Base-by-base conservation (phyloP, 2,888 invertebrate species). In the Apodemia mormo region DNA sequence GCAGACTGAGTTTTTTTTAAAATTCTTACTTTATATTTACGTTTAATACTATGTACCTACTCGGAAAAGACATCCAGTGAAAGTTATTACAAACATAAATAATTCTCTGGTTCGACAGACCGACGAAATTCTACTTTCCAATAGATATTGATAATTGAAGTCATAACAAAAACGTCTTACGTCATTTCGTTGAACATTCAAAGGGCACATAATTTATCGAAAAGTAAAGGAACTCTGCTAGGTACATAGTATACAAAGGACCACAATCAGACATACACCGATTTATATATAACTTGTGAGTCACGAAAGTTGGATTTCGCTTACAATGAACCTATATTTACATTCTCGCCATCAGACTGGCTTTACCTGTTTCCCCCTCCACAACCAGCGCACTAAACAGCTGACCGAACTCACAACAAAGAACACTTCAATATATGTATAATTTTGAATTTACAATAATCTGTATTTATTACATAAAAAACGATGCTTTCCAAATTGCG, bases 351-450 rank as follows among this genome's bases (percentile, higher is more conserved):
- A 77, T 79, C 77, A 73, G 61, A 80, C 83, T 79, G 72, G 82
- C 78, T 75, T 67, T 76, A 87, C 89, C 80, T 83, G 88, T 88
- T 83, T 72, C 76, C 81, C 78, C 80, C 78, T 75, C 77, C 79
- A 70, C 80, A 75, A 72, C 73, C 73, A 74, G 71, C 74, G 71
- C 74, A 72, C 70, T 79, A 81, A 91, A 90, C 92, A 91, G 92
- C 92, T 92, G 92, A 90, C 85, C 82, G 81, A 78, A 74, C 81
- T 78, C 79, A 88, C 85, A 91, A 92, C 92, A 92, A 92, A 92
- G 92, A 86, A 86, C 80, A 78, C 74, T 77, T 79, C 79, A 78
- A 76, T 77, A 77, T 78, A 77, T 76, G 75, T 74, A 77, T 75
- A 75, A 12, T 37, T 7, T 64, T 54, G 22, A 22, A 54, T 54